Conservation (phyloP, 2,888 invertebrate species). For the Mystacides longicornis region DNA sequence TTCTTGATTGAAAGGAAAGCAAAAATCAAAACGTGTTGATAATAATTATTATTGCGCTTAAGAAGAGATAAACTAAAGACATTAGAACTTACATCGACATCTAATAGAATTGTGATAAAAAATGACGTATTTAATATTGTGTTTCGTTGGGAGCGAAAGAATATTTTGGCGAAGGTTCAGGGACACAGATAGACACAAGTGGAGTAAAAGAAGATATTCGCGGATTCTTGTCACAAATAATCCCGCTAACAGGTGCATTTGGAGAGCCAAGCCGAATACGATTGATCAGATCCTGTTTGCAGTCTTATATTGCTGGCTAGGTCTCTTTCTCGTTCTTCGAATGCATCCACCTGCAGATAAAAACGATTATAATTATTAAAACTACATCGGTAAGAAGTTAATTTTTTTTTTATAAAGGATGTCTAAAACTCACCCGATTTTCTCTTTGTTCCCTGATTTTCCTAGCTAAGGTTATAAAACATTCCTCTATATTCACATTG, state of each 20-base stretch:
- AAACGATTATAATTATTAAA: too few species aligned
- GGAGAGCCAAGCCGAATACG: conserved; percentile 12
- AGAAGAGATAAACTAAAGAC: too few species aligned
- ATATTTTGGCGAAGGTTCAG: too few species aligned
- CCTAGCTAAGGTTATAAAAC: conserved; percentile 72
- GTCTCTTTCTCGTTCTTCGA: conserved; percentile 35
- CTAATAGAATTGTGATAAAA: too few species aligned
- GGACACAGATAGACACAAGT: neutral
- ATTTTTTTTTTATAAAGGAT: too few species aligned
- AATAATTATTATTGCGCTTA: too few species aligned
- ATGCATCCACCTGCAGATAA: conserved; percentile 37
- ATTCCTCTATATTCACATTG: conserved; percentile 77
- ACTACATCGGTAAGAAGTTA: too few species aligned
- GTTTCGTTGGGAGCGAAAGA: too few species aligned
- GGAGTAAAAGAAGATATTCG: neutral
- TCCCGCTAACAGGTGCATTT: conserved; percentile 19
- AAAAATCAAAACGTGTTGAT: too few species aligned
- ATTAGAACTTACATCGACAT: too few species aligned
- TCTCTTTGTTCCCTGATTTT: conserved; percentile 77
- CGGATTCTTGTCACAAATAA: neutral
- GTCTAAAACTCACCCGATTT: conserved; percentile 58
- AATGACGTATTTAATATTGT: too few species aligned
- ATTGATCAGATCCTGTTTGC: conserved; percentile 15
- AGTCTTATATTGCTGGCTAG: conserved; percentile 33
- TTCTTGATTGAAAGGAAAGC: too few species aligned